Evolutionary conservation across 1,140 invertebrate genomes (phyloP), one percentile per base, ranked within the genome.

Genomic region (Proctacanthus coquilletti): DNA sequence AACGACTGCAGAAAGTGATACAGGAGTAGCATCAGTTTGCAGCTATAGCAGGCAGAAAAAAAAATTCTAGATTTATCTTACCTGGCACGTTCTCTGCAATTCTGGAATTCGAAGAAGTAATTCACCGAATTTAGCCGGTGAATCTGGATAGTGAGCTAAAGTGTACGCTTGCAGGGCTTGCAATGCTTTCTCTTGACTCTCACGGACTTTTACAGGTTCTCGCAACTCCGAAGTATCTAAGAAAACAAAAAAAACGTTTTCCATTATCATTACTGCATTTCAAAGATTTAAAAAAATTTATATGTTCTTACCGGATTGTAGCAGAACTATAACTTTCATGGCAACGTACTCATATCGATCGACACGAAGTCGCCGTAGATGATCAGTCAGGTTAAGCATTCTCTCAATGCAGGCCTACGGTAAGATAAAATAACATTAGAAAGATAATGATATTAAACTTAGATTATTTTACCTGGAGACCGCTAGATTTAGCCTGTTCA

Each of bases 341-440:
- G 88, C 88, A 42, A 94, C 87, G 62, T 94, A 96, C 67, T 98
- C 93, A 56, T 92, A 93, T 51, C 87, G 77, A 62, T 97, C 92
- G n/a, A 97, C 82, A 46, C 83, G 72, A 23, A 96, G 65, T 46
- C 87, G 66, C 44, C 87, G 67, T 41, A 97, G 66, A 59, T 94
- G 86, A 53, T 95, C 86, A 0, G 91, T 91, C 49, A 96, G 84
- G 59, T 86, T 86, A 37, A 96, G 68, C 85, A 97, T 92, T 34
- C 87, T 69, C 55, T 91, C 85, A 45, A 96, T 91, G 50, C 86
- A 89, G 23, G 82, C 78, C 39, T 79, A 74, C 5, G 77, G 58
- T n/a, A 5, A 18, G 33, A 42, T 37, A 34, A 13, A 10, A 5
- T 29, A 43, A 31, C n/a, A n/a, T n/a, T n/a, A n/a, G n/a, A n/a